Conservation (phyloP, 2,113 vertebrate genomes). For the Nothoprocta pentlandii region DNA sequence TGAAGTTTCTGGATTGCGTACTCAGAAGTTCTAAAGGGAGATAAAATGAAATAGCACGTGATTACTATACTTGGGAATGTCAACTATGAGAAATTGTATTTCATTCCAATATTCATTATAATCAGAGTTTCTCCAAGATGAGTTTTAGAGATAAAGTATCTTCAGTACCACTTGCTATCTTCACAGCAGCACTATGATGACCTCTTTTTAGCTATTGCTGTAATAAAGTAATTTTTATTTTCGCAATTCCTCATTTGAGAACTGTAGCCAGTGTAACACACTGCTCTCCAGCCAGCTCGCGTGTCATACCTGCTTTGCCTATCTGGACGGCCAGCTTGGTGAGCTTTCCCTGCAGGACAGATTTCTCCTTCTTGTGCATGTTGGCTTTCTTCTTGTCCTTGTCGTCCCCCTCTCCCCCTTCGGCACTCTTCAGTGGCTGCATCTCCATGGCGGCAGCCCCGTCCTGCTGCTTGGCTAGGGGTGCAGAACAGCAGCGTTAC, state of each 20-base stretch:
- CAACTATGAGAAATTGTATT: background rate
- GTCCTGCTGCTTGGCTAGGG: constrained; percentile 95
- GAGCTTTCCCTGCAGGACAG: constrained; percentile 97
- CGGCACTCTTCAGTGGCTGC: constrained; percentile 97
- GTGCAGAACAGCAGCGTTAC: constrained; percentile 52
- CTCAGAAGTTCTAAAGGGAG: background rate
- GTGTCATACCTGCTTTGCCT: constrained; percentile 92
- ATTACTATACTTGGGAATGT: constrained; percentile 11
- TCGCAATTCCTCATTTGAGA: background rate
- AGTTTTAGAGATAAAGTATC: background rate
- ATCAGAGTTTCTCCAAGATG: background rate
- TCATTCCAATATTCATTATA: constrained; percentile 30
- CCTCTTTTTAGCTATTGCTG: background rate
- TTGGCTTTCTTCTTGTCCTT: constrained; percentile 93
- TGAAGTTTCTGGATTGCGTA: background rate
- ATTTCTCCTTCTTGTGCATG: constrained; percentile 96
- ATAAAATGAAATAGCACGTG: constrained; percentile 18
- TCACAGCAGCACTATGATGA: background rate
- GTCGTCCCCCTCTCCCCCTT: constrained; percentile 93
- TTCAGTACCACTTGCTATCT: background rate
- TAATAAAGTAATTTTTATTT: background rate
- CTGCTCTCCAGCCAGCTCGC: background rate
- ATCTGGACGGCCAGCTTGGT: constrained; percentile 99
- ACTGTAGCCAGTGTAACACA: background rate
- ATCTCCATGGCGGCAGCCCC: constrained; percentile 99